Evolutionary conservation across 2,113 vertebrate genomes (phyloP), one percentile per base, ranked within the genome.

Genomic region (Dryoscopus gambensis): DNA sequence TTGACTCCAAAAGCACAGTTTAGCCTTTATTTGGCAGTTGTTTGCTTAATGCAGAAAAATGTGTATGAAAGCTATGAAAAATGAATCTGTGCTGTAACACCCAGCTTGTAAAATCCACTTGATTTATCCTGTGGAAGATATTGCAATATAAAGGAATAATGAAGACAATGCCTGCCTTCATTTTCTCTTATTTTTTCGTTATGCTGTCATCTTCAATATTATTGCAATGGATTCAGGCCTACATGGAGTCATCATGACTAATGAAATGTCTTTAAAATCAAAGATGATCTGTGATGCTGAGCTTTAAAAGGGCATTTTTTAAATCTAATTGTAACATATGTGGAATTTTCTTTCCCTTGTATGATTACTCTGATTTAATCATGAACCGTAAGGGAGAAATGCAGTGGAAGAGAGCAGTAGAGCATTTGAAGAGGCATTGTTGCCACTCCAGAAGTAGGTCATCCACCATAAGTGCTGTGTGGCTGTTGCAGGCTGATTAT

Each of bases 1-100:
- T 94, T 56, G 63, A 55, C 42, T 94, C 93, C 91, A 94, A 59
- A 91, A 85, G 46, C 67, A 85, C 75, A 80, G 78, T 95, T 96
- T 96, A 96, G 82, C 91, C 55, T 94, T 95, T 93, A 90, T 96
- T 93, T 96, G 90, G 35, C 95, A 93, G 75, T 95, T 91, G 85
- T 93, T 97, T 93, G 21, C 82, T 83, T 95, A 93, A 91, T 93
- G 93, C 93, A 93, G 91, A 95, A 94, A 96, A 88, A 95, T 94
- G 46, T 91, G 35, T 95, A 28, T 86, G 85, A 96, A 94, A 93
- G 71, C 93, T 91, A 90, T 91, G 90, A 93, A 95, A 95, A 96
- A 96, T 91, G 87, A 90, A 93, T 90, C 85, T 95, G 55, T 90
- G 17, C 93, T 95, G 85, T 93, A 92, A 93, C 87, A 81, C 55